These are phyloP conservation scores for Lasioglossum figueresi DNA, from an alignment of 2,888 invertebrate species.

Conservation along the genomic window DNA sequence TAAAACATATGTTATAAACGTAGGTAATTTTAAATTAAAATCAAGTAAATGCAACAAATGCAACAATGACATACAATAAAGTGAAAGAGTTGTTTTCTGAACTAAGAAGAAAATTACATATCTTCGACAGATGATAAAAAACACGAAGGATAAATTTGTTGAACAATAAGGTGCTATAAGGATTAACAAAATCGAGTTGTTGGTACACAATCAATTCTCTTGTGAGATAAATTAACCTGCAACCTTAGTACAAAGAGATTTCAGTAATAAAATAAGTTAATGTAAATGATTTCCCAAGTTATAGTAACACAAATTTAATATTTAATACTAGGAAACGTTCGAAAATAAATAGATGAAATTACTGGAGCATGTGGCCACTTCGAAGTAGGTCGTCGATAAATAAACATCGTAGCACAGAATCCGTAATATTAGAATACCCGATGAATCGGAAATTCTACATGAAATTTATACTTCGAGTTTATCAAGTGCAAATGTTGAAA, in stretches of 20 bases:
- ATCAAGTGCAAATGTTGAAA: background rate
- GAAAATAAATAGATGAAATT: constrained; percentile 35
- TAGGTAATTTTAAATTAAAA: background rate
- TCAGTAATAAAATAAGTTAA: background rate
- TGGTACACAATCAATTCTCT: background rate
- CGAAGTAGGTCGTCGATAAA: constrained; percentile 44
- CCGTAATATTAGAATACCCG: constrained; percentile 15
- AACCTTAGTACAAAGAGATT: background rate
- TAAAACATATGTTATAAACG: no score
- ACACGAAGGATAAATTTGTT: no score
- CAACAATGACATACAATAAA: no score
- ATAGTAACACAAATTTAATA: background rate
- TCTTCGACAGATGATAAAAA: no score
- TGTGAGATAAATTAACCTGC: background rate
- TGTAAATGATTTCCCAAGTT: background rate
- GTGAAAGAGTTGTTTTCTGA: no score
- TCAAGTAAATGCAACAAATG: no score
- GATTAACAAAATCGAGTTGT: background rate
- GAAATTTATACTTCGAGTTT: background rate
- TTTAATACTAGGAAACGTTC: constrained; percentile 1
- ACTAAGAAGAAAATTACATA: no score
- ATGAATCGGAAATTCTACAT: background rate
- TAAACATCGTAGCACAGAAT: constrained; percentile 37
- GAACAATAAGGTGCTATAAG: background rate
- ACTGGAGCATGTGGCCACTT: constrained; percentile 13